Conservation (phyloP, 1,140 invertebrate species). For the Lamellibrachia luymesi region DNA sequence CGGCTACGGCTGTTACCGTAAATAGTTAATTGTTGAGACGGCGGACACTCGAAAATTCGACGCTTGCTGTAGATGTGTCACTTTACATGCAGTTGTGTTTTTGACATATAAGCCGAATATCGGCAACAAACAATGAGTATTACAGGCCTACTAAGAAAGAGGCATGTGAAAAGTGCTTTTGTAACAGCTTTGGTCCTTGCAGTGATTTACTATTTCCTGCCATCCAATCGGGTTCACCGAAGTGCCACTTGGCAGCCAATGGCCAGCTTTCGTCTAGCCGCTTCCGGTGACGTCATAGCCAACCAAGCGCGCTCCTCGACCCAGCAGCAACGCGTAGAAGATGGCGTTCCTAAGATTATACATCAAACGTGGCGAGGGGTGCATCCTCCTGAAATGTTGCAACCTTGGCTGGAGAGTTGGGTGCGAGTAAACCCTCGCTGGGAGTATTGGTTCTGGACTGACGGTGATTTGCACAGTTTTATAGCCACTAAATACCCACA, state of each 20-base stretch:
- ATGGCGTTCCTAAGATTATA: conserved; percentile 13
- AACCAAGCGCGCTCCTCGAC: background rate
- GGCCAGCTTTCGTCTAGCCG: background rate
- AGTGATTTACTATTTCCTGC: background rate
- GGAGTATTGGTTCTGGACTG: conserved; percentile 29
- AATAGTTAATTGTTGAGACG: background rate
- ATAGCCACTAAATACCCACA: conserved; percentile 20
- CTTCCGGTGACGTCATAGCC: background rate
- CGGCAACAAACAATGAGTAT: background rate
- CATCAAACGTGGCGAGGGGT: conserved; percentile 21
- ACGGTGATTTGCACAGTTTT: conserved; percentile 12
- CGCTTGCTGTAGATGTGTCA: background rate
- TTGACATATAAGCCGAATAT: background rate
- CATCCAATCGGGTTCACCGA: background rate
- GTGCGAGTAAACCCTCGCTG: conserved; percentile 14
- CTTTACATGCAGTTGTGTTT: background rate
- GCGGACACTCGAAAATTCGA: background rate
- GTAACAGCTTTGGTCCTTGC: background rate
- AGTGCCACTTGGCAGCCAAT: background rate
- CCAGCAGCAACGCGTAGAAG: background rate
- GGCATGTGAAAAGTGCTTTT: background rate
- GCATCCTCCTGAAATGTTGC: conserved; percentile 16
- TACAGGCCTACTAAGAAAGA: background rate
- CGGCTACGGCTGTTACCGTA: background rate
- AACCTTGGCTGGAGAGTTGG: conserved; percentile 19